These are phyloP conservation scores for Lagopus muta DNA, from an alignment of 2,113 vertebrate genomes.

Conservation along the genomic window DNA sequence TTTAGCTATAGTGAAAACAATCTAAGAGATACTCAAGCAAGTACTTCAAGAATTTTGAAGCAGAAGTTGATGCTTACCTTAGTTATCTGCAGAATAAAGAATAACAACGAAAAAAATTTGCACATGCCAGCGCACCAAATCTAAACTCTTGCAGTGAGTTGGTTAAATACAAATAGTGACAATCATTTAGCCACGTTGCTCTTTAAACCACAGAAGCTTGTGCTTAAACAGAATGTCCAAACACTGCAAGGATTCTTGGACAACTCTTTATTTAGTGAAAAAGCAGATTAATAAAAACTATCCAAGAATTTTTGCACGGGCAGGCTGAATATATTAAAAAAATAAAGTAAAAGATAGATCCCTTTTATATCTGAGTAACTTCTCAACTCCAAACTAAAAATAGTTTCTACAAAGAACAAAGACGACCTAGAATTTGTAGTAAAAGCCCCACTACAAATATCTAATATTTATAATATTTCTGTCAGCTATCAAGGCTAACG, in stretches of 20 bases:
- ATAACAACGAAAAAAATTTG: background rate
- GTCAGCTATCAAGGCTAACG: background rate
- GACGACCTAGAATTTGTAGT: background rate
- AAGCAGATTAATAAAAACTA: background rate
- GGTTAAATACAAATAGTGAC: background rate
- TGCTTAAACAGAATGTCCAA: background rate
- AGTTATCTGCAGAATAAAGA: background rate
- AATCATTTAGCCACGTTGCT: background rate
- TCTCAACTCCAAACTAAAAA: background rate
- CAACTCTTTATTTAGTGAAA: background rate
- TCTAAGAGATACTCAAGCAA: background rate
- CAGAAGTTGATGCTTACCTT: background rate
- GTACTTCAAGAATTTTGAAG: background rate
- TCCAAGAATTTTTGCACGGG: background rate
- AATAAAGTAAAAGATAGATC: background rate
- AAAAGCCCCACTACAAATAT: background rate
- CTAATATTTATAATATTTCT: background rate
- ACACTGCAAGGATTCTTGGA: background rate
- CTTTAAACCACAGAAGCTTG: background rate
- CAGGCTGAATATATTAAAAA: background rate
- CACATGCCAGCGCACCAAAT: background rate
- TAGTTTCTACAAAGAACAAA: background rate
- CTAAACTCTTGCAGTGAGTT: background rate
- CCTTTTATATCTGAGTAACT: background rate
- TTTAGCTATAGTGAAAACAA: background rate